These are phyloP conservation scores for Marcusenius ussheri DNA, from an alignment of 2,113 vertebrate species.

Conservation along the genomic window DNA sequence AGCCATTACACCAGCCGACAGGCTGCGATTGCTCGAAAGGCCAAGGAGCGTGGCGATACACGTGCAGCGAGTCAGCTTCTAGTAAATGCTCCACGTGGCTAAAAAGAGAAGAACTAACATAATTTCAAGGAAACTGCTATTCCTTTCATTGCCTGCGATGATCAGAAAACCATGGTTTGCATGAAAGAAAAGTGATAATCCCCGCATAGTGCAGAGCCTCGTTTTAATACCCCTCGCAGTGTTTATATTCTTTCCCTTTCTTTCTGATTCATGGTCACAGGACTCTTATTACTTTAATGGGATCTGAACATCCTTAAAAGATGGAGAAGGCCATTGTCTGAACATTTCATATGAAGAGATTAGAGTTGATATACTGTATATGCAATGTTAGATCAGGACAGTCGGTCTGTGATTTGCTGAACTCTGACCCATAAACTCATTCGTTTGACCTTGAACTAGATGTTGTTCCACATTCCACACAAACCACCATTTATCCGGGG, in stretches of 20 bases:
- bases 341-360: neutral
- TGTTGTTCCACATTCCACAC: constrained; percentile 3
- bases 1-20: neutral
- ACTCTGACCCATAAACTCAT: neutral
- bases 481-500: neutral
- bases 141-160: neutral
- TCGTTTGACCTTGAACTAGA: neutral
- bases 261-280: neutral
- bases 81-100: neutral
- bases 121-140: constrained; percentile 2
- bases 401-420: neutral
- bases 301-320: neutral
- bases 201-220: neutral
- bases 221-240: neutral
- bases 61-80: neutral
- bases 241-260: neutral
- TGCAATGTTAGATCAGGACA: neutral
- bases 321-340: neutral
- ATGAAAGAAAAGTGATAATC: neutral
- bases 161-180: neutral
- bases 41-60: neutral
- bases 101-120: neutral
- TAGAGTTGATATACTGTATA: neutral
- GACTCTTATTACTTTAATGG: neutral
- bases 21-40: neutral